A percentile compares a stretch with the other conserved stretches of the same genome.
These are phyloP conservation scores for Clarias magur DNA, from an alignment of 2,113 vertebrate genomes.

Conservation along the genomic window DNA sequence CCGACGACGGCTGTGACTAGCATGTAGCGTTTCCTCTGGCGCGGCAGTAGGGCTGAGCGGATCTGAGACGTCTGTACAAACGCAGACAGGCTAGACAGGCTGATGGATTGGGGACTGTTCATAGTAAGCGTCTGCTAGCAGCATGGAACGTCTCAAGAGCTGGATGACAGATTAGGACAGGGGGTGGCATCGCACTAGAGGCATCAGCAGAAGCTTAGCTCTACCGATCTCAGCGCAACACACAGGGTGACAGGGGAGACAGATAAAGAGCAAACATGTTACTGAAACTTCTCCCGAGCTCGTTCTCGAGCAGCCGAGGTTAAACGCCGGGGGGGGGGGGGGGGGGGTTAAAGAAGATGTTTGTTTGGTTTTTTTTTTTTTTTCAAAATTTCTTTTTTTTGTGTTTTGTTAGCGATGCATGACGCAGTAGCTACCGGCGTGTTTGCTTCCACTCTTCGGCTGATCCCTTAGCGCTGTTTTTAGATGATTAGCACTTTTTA, in stretches of 20 bases:
- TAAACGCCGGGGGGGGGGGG: too few relatives aligned
- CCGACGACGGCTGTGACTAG: conserved; percentile 12
- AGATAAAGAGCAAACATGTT: conserved; percentile 20
- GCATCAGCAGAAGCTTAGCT: conserved; percentile 33
- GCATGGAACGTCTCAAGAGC: conserved; percentile 37
- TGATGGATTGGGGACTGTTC: conserved; percentile 37
- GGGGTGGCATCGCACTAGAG: conserved; percentile 21
- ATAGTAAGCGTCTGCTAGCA: conserved; percentile 27
- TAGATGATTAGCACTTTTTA: background rate
- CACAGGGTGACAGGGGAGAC: conserved; percentile 7
- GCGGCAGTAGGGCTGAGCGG: conserved; percentile 10
- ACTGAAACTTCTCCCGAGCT: background rate
- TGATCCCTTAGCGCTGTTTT: background rate
- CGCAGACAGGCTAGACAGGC: conserved; percentile 39
- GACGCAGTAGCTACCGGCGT: background rate
- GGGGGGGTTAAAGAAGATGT: too few relatives aligned
- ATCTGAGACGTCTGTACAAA: conserved; percentile 32
- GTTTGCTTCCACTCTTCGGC: background rate
- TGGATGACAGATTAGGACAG: conserved; percentile 28
- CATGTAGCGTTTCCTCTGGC: conserved; percentile 3
- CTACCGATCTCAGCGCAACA: conserved; percentile 15
- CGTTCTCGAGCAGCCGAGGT: background rate
- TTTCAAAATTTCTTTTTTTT: too few relatives aligned
- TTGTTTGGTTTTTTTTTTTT: too few relatives aligned
- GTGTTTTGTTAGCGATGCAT: background rate